Base-by-base conservation (phyloP, 2,888 invertebrate species). In the Spicauda simplicius region DNA sequence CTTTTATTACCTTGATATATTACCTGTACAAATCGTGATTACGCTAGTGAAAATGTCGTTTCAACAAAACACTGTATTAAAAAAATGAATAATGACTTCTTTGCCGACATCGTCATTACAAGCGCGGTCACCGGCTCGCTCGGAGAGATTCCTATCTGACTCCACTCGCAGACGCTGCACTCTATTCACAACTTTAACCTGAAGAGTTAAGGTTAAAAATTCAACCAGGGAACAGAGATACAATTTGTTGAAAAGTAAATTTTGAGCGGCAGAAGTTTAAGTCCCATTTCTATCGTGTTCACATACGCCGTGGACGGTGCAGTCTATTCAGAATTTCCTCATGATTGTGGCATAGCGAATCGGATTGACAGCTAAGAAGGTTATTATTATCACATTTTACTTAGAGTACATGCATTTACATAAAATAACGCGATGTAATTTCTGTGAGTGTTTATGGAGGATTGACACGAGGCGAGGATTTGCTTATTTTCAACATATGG, bases 11-110 rank as follows among this genome's bases (percentile, higher is more conserved):
- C 81, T 87, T 90, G 90, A 90, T 90, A 86, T 88, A 89, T 90
- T 86, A 85, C 89, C 84, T 84, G 86, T 87, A 87, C 89, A 85
- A 86, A 86, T 87, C 88, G 86, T 90, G 90, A 91, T 91, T 90
- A 90, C 86, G 78, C 88, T 88, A 92, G 91, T 91, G 91, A 90
- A 92, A 91, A 90, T 92, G 92, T 91, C 91, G 87, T 87, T 90
- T 90, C 89, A 87, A 91, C 91, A 91, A 91, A 91, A 91, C 89
- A 88, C 84, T 88, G 89, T 88, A 90, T 91, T 90, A 91, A 92
- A 92, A 91, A 92, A 91, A 91, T 92, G 92, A 92, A 87, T 91
- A 91, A 92, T 91, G 92, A 89, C 91, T 91, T 87, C 90, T 90
- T 87, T 84, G 83, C 88, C 87, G 88, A 85, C 90, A 84, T 83